Conservation (phyloP, 2,797 vertebrate species). For the Loris lydekkerianus region DNA sequence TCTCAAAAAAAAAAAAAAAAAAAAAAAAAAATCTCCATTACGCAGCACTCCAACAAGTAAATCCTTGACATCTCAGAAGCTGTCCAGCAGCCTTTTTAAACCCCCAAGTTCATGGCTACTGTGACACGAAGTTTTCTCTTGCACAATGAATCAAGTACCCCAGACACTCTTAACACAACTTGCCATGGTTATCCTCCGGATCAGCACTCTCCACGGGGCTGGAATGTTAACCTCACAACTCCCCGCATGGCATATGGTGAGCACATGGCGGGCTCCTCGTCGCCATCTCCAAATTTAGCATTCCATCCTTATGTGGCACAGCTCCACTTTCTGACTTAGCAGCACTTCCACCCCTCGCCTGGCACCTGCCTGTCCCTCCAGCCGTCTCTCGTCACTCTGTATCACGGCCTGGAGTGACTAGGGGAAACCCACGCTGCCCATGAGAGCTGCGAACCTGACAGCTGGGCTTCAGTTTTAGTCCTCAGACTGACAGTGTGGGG, state of each 20-base stretch:
- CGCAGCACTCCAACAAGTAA: not conserved
- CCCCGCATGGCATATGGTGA: not conserved
- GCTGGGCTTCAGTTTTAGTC: not conserved
- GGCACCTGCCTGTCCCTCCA: not conserved
- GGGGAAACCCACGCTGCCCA: rapidly evolving
- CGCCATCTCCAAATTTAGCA: not conserved
- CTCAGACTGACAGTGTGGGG: not conserved
- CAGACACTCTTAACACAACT: not conserved
- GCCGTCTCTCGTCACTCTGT: not conserved
- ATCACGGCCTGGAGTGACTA: not conserved
- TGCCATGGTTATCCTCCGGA: not conserved
- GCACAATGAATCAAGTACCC: not conserved
- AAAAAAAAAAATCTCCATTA: not conserved
- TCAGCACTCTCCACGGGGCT: not conserved
- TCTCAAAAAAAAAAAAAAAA: too few species aligned
- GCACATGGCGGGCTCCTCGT: not conserved
- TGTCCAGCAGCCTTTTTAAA: not conserved
- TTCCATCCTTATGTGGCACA: not conserved
- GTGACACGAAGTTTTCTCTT: not conserved
- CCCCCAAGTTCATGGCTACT: not conserved
- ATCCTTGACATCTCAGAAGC: not conserved
- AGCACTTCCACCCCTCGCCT: not conserved
- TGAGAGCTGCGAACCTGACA: not conserved
- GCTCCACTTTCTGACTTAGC: not conserved
- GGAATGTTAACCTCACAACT: not conserved